Evolutionary conservation across 2,113 vertebrate species (phyloP).

Genomic region (Puntigrus tetrazona): DNA sequence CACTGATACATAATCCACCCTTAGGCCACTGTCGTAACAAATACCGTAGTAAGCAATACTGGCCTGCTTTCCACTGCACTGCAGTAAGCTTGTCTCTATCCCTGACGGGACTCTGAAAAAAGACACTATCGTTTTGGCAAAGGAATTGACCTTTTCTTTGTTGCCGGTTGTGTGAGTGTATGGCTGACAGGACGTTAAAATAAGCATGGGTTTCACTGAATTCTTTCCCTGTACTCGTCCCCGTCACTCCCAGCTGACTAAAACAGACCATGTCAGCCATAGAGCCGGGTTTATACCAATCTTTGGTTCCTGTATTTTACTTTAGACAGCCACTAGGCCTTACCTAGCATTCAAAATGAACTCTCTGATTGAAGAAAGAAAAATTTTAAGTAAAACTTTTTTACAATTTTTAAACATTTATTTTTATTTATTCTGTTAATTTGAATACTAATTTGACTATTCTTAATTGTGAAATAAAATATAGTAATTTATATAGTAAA

Average conservation of each 20-base stretch:
- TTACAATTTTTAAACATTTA: too few species aligned
- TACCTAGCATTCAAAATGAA: background rate
- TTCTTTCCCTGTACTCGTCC: background rate
- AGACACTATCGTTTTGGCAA: constrained; percentile 28
- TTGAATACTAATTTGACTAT: background rate
- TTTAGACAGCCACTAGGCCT: background rate
- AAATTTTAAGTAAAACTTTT: too few species aligned
- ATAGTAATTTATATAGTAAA: too few species aligned
- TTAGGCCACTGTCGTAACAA: constrained; percentile 10
- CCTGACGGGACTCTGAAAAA: constrained; percentile 15
- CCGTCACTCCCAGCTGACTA: background rate
- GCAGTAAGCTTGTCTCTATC: constrained; percentile 12
- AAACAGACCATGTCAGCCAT: background rate
- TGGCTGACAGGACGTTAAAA: constrained; percentile 7
- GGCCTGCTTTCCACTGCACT: constrained; percentile 10
- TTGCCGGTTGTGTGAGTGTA: constrained; percentile 37
- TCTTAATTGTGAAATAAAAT: background rate
- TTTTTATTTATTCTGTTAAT: too few species aligned
- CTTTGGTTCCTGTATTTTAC: background rate
- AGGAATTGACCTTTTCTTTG: constrained; percentile 47
- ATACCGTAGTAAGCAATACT: constrained; percentile 1
- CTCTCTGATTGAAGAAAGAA: too few species aligned
- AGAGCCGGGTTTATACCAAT: background rate
- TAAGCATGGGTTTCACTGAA: constrained; percentile 4
- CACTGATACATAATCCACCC: constrained; percentile 15